Evolutionary conservation across 2,113 vertebrate species (phyloP), one percentile per base, ranked within the genome.

Genomic region (Amphiprion ocellaris): DNA sequence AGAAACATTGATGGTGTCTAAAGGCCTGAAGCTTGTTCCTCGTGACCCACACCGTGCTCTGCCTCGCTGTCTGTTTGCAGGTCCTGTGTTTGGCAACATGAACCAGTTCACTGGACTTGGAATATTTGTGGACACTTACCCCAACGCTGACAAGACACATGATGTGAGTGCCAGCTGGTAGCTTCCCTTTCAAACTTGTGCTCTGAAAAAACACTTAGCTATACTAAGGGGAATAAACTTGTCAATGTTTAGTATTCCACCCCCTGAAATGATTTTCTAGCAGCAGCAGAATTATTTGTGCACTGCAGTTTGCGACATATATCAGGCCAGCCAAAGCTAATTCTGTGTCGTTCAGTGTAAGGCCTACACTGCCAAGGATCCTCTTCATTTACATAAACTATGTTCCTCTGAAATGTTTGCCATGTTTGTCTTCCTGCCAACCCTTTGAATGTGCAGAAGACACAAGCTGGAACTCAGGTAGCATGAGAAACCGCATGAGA

Each of bases 81-180:
- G 98, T 44, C 95, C 96, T 4, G 98, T 97, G 37, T 99, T 99
- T 83, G 98, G 98, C 21, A 99, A 95, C 94, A 96, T 95, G 90
- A 96, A 99, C 92, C 92, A 95, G 67, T 99, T 99, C 89, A 88
- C 95, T 68, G 97, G 98, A 46, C 93, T 99, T 69, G 98, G 96
- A 4, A 91, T 99, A 68, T 98, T 99, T 23, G 91, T 99, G 89
- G 98, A 99, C 94, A 99, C 98, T 0, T 99, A 99, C 54, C 96
- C 96, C 8, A 99, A 99, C 4, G 96, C 97, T 69, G 96, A 97
- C 86, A 99, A 97, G 77, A 95, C 94, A 84, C 96, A 97, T 64
- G 97, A 99, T 93, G 98, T 99, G 63, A 88, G 91, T 88, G 50
- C 62, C n/a, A 6, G 19, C 0, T 14, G 6, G 39, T 10, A 12